Percentiles rank a stretch among this genome's conserved stretches.
Conservation (phyloP, 2,888 invertebrate genomes). For the Caenorhabditis zanzibari region DNA sequence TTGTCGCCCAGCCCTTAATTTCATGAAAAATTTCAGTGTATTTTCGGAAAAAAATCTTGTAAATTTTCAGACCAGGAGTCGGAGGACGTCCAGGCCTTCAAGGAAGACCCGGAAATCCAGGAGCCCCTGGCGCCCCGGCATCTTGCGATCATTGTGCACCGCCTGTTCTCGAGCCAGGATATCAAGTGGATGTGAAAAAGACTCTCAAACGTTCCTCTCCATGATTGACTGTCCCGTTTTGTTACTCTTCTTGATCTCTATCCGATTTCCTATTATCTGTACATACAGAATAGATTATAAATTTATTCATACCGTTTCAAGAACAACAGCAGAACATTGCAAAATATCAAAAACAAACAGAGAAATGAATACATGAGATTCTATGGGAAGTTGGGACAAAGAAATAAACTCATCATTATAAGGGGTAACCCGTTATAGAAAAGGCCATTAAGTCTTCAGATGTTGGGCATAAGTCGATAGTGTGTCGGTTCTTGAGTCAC, state of each 20-base stretch:
- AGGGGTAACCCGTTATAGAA: conserved; percentile 27
- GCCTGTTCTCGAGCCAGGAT: conserved; percentile 63
- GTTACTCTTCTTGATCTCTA: conserved; percentile 41
- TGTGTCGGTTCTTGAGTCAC: conserved; percentile 49
- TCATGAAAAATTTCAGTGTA: too few relatives aligned
- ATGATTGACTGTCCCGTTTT: conserved; percentile 32
- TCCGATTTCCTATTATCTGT: conserved; percentile 19
- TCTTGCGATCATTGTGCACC: conserved; percentile 65
- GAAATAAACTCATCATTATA: conserved; percentile 50
- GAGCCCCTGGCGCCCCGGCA: conserved; percentile 52
- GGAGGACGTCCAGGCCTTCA: conserved; percentile 59
- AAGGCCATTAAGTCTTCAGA: conserved; percentile 47
- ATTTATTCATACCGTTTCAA: conserved; percentile 11
- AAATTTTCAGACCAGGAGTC: conserved; percentile 55
- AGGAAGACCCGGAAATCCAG: conserved; percentile 54
- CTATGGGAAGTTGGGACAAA: conserved; percentile 26
- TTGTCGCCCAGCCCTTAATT: too few relatives aligned
- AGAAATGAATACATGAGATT: conserved; percentile 50
- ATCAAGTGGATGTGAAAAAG: conserved; percentile 58
- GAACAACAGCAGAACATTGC: not conserved
- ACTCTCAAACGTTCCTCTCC: conserved; percentile 49
- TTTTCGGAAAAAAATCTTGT: not conserved
- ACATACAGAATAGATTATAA: conserved; percentile 27
- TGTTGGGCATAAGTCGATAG: conserved; percentile 11
- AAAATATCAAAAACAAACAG: conserved; percentile 20